Conservation (phyloP, 2,797 vertebrate species). For the Poecilia wingei region DNA sequence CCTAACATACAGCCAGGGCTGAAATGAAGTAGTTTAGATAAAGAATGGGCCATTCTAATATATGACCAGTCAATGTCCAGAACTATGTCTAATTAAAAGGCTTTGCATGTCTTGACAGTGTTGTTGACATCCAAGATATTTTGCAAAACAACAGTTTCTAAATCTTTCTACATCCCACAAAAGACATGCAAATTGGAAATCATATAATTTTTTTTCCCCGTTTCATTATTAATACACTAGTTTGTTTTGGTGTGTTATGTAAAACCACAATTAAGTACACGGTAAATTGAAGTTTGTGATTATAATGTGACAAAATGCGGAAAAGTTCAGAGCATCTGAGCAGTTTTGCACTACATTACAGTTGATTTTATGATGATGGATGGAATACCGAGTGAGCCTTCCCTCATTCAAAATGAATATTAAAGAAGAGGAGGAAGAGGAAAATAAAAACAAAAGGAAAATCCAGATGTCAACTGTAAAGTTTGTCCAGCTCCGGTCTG, state of each 20-base stretch:
- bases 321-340: not conserved
- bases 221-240: not conserved
- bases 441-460: constrained; percentile 73
- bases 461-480: constrained; percentile 87
- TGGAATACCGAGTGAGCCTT: constrained; percentile 65
- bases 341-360: not conserved
- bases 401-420: constrained; percentile 61
- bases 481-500: constrained; percentile 81
- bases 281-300: not conserved
- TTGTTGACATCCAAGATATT: not conserved
- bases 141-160: not conserved
- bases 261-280: not conserved
- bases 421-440: constrained; percentile 43
- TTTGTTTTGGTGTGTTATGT: not conserved
- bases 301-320: not conserved
- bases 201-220: not conserved
- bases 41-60: no score
- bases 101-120: not conserved
- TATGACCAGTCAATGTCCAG: no score
- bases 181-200: not conserved
- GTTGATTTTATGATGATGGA: constrained; percentile 66
- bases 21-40: not conserved
- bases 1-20: not conserved
- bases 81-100: not conserved
- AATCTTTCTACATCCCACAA: not conserved